Evolutionary conservation across 2,113 vertebrate genomes (phyloP), one percentile per base, ranked within the genome.

Genomic region (Nothoprocta pentlandii): DNA sequence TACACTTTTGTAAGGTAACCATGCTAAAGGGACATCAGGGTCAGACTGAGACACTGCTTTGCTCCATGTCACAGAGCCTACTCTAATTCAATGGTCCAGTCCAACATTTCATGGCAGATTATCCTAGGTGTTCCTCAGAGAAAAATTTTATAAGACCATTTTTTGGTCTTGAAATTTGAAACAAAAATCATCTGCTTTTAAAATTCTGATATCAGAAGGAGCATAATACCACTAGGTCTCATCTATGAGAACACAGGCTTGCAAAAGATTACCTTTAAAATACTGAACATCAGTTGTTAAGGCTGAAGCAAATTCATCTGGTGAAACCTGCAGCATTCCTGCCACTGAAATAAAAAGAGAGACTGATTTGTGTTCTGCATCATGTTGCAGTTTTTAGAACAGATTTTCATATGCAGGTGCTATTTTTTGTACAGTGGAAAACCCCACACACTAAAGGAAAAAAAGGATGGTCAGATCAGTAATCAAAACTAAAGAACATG

Each of bases 201-300:
- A 47, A 32, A 47, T 62, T 94, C 47, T 69, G 36, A 66, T 71
- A 78, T n/a, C 30, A 88, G 30, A 46, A 78, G 12, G 68, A 91
- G 11, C 25, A 82, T 44, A 73, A 66, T 42, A 17, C 5, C 23
- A 70, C 11, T 15, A 68, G 2, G 16, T 44, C 28, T 68, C 12
- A 90, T 21, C n/a, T 76, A 39, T 23, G 20, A 81, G 30, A 87
- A 75, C n/a, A 26, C 30, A 77, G 68, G 5, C 30, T 81, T 87
- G 49, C 77, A 85, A 78, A 66, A 67, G 1, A 69, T 90, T 98
- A 99, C 99, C 99, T 99, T 99, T 99, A 71, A 99, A 98, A 96
- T 98, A 99, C 47, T 99, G 99, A 82, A 99, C 96, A 36, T 99
- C 98, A 36, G 98, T 98, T 46, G 99, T 99, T 94, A 99, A 97